Conservation (phyloP, 2,888 invertebrate genomes). For the Zelleria hepariella region DNA sequence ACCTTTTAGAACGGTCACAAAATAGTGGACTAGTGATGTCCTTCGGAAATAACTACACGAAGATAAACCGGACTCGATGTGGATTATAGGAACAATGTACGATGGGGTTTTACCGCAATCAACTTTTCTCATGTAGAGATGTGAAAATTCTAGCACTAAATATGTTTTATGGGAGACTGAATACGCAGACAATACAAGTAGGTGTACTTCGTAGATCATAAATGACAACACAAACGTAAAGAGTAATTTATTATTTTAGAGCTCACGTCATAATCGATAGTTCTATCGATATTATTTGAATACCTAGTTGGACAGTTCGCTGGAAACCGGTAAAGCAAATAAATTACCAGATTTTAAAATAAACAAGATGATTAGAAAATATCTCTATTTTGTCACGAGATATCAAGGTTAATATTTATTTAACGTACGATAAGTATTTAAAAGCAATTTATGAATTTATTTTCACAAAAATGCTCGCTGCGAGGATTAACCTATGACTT, state of each 20-base stretch:
- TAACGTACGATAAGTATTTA: too few species aligned
- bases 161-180: background rate
- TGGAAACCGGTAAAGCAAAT: background rate
- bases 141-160: background rate
- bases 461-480: too few species aligned
- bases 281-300: background rate
- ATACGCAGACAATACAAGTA: background rate
- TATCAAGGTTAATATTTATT: background rate
- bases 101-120: background rate
- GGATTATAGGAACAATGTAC: background rate
- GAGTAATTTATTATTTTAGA: background rate
- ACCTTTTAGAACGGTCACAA: slow-evolving; percentile 44
- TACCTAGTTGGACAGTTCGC: background rate
- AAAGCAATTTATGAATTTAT: too few species aligned
- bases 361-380: background rate
- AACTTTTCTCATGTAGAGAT: background rate
- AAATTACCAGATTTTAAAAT: background rate
- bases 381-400: background rate
- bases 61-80: background rate
- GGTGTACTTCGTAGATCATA: background rate
- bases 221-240: background rate
- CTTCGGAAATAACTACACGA: background rate
- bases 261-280: background rate
- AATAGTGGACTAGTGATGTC: slow-evolving; percentile 33
- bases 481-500: too few species aligned